Conservation (phyloP, 2,797 vertebrate species). For the Anableps anableps region DNA sequence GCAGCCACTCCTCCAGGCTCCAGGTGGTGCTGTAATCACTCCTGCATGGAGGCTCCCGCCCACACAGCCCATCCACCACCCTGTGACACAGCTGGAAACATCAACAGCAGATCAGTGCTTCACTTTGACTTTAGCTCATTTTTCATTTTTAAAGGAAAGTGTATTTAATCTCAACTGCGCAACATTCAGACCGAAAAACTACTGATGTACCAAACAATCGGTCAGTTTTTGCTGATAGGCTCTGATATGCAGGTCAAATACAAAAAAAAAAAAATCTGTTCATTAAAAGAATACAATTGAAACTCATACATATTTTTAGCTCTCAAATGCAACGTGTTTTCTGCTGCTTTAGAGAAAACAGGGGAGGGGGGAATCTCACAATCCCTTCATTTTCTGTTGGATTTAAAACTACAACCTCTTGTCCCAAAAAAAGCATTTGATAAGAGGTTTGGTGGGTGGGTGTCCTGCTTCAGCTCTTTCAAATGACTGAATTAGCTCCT, state of each 20-base stretch:
- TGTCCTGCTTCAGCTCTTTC: background rate
- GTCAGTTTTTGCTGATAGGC: background rate
- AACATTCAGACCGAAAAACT: background rate
- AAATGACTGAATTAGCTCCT: background rate
- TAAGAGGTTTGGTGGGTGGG: too few species aligned
- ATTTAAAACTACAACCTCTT: background rate
- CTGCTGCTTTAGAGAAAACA: background rate
- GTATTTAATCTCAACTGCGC: background rate
- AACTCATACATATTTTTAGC: background rate
- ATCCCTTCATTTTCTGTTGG: too few species aligned
- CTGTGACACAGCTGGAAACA: conserved; percentile 87
- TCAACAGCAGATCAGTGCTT: background rate
- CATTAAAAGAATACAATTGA: background rate
- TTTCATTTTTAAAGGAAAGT: background rate
- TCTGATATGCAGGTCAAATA: background rate
- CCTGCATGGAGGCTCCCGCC: conserved; percentile 80
- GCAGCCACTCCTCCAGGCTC: conserved; percentile 86
- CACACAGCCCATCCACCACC: conserved; percentile 91
- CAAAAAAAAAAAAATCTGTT: background rate
- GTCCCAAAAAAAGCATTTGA: too few species aligned
- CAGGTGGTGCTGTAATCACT: conserved; percentile 84
- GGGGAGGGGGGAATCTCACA: background rate
- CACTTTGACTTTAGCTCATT: background rate
- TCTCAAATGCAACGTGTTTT: background rate
- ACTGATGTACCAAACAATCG: background rate